These are phyloP conservation scores for Saguinus imperator DNA, from an alignment of 2,113 vertebrate species.

Conservation along the genomic window DNA sequence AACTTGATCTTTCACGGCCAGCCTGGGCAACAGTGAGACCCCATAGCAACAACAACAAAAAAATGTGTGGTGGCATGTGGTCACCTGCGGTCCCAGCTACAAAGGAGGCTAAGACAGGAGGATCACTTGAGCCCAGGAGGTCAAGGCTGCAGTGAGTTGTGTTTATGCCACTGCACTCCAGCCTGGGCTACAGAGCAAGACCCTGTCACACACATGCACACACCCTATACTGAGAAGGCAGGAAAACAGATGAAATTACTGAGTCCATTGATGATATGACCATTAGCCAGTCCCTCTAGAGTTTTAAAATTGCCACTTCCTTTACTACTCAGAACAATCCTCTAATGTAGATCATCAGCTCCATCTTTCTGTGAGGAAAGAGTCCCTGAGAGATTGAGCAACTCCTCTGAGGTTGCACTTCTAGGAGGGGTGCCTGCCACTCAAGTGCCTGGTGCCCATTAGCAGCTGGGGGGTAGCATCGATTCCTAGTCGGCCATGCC, in stretches of 20 bases:
- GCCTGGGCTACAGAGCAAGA: no score
- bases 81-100: no score
- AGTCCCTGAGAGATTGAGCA: background rate
- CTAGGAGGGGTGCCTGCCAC: background rate
- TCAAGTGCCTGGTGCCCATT: background rate
- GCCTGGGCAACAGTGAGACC: no score
- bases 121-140: no score
- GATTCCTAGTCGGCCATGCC: rapidly evolving
- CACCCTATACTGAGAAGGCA: background rate
- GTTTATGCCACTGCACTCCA: no score
- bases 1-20: no score
- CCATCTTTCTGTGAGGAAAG: background rate
- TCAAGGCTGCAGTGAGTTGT: no score
- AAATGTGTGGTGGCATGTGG: no score
- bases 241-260: background rate
- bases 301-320: background rate
- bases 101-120: no score
- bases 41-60: background rate
- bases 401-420: background rate
- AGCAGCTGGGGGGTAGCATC: background rate
- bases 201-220: no score
- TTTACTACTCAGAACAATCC: background rate
- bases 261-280: background rate
- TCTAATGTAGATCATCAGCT: rapidly evolving
- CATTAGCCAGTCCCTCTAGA: background rate